Evolutionary conservation across 2,113 vertebrate genomes (phyloP).

Genomic region (Tragelaphus buxtoni): DNA sequence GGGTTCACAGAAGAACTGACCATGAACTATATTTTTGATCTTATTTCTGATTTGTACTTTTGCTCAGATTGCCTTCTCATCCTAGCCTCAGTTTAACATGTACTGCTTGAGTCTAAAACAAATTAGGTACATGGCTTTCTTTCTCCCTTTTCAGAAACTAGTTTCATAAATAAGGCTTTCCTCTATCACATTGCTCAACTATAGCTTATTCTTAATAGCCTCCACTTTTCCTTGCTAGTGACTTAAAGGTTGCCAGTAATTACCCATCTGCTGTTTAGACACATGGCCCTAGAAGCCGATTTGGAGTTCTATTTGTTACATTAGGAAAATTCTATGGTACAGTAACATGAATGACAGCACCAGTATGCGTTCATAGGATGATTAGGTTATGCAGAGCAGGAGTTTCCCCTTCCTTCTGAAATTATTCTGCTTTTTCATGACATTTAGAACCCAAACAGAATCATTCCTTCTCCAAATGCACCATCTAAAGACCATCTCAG

Average conservation of each 20-base stretch:
- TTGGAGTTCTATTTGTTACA: constrained; percentile 26
- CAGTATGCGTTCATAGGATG: constrained; percentile 16
- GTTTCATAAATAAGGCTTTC: constrained; percentile 30
- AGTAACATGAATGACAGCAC: constrained; percentile 55
- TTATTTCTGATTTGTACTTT: neutral
- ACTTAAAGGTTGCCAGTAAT: constrained; percentile 57
- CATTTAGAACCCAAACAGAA: neutral
- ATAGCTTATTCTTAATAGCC: constrained; percentile 30
- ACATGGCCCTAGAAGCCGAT: constrained; percentile 12
- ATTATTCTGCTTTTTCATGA: constrained; percentile 34
- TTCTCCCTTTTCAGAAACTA: neutral
- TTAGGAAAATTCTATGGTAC: constrained; percentile 61
- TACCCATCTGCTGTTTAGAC: constrained; percentile 63
- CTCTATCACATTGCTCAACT: constrained; percentile 49
- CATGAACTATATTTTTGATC: neutral
- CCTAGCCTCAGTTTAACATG: neutral
- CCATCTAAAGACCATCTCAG: constrained; percentile 51
- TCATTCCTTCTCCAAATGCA: neutral
- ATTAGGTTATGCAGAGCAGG: neutral
- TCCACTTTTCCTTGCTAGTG: constrained; percentile 4
- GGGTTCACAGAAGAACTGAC: neutral
- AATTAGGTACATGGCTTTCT: neutral
- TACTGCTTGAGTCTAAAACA: neutral
- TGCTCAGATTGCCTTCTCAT: neutral
- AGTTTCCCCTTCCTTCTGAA: constrained; percentile 8